Percentiles rank a stretch among this genome's conserved stretches.
Conservation (phyloP, 2,797 vertebrate genomes). For the Muraenolepis orangiensis region DNA sequence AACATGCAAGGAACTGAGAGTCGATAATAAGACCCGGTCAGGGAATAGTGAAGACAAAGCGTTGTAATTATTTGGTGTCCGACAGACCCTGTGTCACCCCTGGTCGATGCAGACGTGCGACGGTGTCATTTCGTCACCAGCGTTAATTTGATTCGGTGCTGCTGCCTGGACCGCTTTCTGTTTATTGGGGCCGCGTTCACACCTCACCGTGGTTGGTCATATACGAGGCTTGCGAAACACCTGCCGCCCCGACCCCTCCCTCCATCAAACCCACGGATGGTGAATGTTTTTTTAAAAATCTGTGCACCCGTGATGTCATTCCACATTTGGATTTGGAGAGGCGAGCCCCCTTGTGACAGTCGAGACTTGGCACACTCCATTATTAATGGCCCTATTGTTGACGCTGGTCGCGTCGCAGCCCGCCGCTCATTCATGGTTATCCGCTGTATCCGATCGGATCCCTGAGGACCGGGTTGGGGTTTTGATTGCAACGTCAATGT, state of each 20-base stretch:
- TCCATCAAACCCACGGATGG: conserved; percentile 29
- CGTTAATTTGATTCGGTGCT: conserved; percentile 58
- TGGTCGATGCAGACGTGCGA: conserved; percentile 38
- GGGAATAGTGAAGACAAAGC: conserved; percentile 34
- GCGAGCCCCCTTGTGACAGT: background rate
- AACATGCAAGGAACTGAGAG: background rate
- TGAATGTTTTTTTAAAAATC: conserved; percentile 44
- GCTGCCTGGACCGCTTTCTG: conserved; percentile 45
- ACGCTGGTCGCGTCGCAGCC: conserved; percentile 14
- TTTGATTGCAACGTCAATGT: conserved; percentile 1
- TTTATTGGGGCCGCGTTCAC: conserved; percentile 45
- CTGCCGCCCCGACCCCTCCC: background rate
- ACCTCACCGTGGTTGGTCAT: background rate
- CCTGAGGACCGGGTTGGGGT: background rate
- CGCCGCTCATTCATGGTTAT: conserved; percentile 19
- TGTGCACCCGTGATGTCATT: conserved; percentile 46
- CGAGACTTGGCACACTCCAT: conserved; percentile 17
- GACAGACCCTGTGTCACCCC: conserved; percentile 12
- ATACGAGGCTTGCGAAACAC: background rate
- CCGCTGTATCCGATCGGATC: conserved; percentile 12
- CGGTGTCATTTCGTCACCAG: conserved; percentile 11
- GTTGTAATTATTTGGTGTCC: conserved; percentile 38
- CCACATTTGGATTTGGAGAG: conserved; percentile 23
- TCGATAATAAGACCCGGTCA: background rate
- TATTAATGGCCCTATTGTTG: conserved; percentile 33